Percentiles rank a stretch among this genome's conserved stretches.
These are phyloP conservation scores for Choloepus hoffmanni DNA, from an alignment of 2,113 vertebrate species.

Conservation along the genomic window DNA sequence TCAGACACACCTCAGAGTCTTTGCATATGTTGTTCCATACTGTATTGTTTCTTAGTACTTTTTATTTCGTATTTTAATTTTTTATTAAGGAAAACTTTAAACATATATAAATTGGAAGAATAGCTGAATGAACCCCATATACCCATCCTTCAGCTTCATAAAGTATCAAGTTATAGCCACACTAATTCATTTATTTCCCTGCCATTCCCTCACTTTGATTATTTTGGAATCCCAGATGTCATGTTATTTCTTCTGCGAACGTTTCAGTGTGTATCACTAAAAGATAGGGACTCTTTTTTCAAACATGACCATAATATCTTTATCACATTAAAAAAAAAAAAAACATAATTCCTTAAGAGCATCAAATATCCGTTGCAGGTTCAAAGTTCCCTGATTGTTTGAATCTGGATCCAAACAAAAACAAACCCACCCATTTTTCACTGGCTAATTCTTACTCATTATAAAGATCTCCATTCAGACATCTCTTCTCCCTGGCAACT, in stretches of 20 bases:
- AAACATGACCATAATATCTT: background rate
- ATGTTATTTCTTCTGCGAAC: background rate
- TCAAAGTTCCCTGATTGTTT: background rate
- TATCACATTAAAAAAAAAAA: background rate
- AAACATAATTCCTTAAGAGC: background rate
- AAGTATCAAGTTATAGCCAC: fast-evolving
- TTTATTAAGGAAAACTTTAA: background rate
- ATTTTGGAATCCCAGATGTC: background rate
- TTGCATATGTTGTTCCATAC: fast-evolving
- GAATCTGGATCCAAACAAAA: background rate
- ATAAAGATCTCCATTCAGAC: background rate
- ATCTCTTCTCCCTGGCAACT: background rate
- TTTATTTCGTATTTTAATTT: background rate
- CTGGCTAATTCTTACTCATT: background rate
- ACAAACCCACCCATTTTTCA: background rate
- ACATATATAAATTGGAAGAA: background rate
- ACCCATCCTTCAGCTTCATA: background rate
- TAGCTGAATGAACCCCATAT: background rate
- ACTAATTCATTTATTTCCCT: background rate
- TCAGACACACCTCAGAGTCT: background rate
- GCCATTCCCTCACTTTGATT: background rate
- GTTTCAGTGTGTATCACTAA: background rate
- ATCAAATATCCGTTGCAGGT: too few species aligned
- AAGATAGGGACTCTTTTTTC: background rate
- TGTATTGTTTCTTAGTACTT: background rate